These are phyloP conservation scores for Philereme vetulata DNA, from an alignment of 2,888 invertebrate genomes.

Conservation along the genomic window DNA sequence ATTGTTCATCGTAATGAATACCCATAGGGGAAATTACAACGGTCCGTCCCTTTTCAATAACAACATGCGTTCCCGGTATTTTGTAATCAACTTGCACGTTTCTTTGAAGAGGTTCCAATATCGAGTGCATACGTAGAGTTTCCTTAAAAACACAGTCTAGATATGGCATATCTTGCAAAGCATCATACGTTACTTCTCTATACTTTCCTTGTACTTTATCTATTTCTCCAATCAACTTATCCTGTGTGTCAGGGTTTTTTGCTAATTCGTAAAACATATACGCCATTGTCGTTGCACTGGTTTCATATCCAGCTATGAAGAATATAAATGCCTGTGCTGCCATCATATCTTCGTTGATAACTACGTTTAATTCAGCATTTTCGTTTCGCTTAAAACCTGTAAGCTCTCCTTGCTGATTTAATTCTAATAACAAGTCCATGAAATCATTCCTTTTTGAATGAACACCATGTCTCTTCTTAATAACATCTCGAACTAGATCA, in stretches of 20 bases:
- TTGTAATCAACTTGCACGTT: conserved; percentile 54
- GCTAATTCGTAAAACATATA: conserved; percentile 63
- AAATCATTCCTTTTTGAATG: conserved; percentile 29
- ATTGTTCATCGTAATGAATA: conserved; percentile 65
- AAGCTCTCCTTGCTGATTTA: conserved; percentile 47
- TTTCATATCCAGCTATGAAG: conserved; percentile 72
- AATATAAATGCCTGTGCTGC: conserved; percentile 69
- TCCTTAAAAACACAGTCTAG: conserved; percentile 57
- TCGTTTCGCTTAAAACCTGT: conserved; percentile 30
- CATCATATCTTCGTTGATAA: conserved; percentile 49
- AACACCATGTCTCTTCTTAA: conserved; percentile 47
- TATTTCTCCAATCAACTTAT: conserved; percentile 54
- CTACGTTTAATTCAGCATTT: conserved; percentile 44
- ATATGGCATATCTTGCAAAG: conserved; percentile 2
- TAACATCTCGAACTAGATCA: conserved; percentile 43
- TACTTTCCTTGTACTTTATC: conserved; percentile 48
- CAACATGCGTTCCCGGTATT: conserved; percentile 58
- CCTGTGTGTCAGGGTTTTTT: conserved; percentile 60
- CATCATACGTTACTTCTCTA: conserved; percentile 12
- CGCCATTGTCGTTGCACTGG: conserved; percentile 64
- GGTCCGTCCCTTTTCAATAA: conserved; percentile 54
- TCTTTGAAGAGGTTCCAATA: conserved; percentile 63
- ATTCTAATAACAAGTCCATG: conserved; percentile 31
- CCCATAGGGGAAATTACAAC: conserved; percentile 58
- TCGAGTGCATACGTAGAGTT: conserved; percentile 71